Conservation (phyloP, 2,888 invertebrate genomes). For the Drosophila stalkeri region DNA sequence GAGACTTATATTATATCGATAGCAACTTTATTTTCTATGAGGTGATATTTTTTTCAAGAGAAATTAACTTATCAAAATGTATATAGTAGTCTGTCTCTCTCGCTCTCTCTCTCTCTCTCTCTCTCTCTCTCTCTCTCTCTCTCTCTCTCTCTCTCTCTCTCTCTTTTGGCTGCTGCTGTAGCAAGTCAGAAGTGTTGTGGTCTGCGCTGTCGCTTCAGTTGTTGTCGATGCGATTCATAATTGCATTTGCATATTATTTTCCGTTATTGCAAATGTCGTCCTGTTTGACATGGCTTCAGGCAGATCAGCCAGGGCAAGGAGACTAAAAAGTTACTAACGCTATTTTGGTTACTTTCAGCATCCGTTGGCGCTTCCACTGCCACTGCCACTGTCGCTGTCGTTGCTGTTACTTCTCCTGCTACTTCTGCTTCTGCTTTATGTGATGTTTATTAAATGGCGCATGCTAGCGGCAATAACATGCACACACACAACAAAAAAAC, state of each 20-base stretch:
- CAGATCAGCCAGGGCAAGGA: conserved; percentile 5
- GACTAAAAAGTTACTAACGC: conserved; percentile 23
- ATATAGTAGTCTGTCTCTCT: neutral
- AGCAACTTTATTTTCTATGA: too few species aligned
- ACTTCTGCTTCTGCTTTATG: conserved; percentile 39
- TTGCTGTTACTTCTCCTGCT: conserved; percentile 38
- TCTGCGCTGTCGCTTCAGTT: conserved; percentile 38
- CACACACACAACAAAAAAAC: neutral
- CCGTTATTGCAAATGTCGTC: conserved; percentile 78
- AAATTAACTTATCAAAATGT: neutral
- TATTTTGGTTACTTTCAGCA: conserved; percentile 31
- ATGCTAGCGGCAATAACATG: conserved; percentile 57
- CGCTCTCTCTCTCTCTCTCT: neutral
- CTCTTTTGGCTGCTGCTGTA: neutral
- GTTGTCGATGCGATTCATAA: conserved; percentile 52
- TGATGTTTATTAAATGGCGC: conserved; percentile 73
- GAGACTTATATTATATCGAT: too few species aligned
- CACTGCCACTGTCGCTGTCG: conserved; percentile 32
- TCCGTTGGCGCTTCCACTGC: conserved; percentile 4
- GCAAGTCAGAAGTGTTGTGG: conserved; percentile 30
- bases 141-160: neutral
- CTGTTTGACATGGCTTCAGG: conserved; percentile 68
- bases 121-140: neutral
- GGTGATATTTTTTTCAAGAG: neutral
- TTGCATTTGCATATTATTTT: conserved; percentile 81